Evolutionary conservation across 2,113 vertebrate genomes (phyloP), one percentile per base, ranked within the genome.

Genomic region (Bostrychus sinensis): DNA sequence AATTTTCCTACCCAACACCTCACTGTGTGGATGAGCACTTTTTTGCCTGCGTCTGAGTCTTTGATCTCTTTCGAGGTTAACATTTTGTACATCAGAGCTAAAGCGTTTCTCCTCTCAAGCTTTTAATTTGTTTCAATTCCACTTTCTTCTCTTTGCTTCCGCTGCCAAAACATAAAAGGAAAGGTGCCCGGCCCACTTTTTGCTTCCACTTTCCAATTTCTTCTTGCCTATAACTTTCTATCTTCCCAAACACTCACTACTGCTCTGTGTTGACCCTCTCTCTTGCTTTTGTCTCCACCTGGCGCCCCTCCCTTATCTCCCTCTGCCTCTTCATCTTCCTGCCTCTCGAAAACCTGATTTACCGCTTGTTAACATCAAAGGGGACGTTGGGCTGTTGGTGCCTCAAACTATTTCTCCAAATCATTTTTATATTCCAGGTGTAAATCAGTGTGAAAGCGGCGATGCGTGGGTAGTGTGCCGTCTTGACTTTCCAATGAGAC

Each of bases 291-390:
- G 81, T 86, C 77, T 80, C 84, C 51, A 2, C 36, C 55, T 37
- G 20, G 4, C 67, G 50, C 65, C 41, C 70, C 61, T 38, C 46
- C 57, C 25, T 37, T 58, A 55, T 66, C n/a, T 3, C 63, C 7
- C 65, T 60, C 73, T 76, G 38, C 65, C 74, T 78, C 85, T 78
- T 83, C 82, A 83, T 85, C 85, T 86, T 78, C 69, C 67, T 58
- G 72, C 78, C 75, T 69, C 77, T 79, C 81, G 70, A 69, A 86
- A 83, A 88, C 80, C 73, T 86, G 85, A 87, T 89, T 89, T 89
- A 80, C 83, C 62, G 80, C 83, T 77, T 83, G 83, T 87, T 87
- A 89, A 86, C 83, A 88, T 89, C 87, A 89, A 89, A 89, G 83
- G 80, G 71, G 77, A 48, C 41, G 81, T 83, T 74, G 32, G 72